These are phyloP conservation scores for Argyrosomus japonicus DNA, from an alignment of 2,113 vertebrate genomes.

Conservation along the genomic window DNA sequence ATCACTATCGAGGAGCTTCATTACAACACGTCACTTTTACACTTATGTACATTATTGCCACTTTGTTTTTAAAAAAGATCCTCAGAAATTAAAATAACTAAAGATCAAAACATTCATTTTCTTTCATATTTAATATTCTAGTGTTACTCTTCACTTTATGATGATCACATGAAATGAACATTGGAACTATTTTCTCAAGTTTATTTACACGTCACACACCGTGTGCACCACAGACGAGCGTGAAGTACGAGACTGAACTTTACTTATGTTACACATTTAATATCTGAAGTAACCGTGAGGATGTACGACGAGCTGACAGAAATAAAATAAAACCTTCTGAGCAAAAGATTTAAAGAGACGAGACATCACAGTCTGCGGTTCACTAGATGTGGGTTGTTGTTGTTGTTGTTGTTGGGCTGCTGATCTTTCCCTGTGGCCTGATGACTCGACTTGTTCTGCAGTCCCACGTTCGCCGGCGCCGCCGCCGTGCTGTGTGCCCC, in stretches of 20 bases:
- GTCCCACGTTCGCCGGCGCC: constrained; percentile 16
- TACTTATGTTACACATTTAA: neutral
- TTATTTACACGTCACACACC: constrained; percentile 2
- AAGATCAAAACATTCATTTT: constrained; percentile 13
- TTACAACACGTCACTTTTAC: constrained; percentile 55
- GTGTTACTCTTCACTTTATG: neutral
- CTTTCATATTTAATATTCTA: neutral
- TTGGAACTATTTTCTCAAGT: constrained; percentile 16
- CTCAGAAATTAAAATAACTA: constrained; percentile 13
- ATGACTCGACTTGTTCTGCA: constrained; percentile 43
- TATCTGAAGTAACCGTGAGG: neutral
- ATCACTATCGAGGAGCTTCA: constrained; percentile 31
- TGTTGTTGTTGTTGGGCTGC: constrained; percentile 64
- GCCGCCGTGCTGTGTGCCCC: constrained; percentile 64
- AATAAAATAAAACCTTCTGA: neutral
- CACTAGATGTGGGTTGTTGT: constrained; percentile 73
- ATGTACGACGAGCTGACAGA: neutral
- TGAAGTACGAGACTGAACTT: neutral
- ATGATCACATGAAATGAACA: constrained; percentile 17
- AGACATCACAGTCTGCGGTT: constrained; percentile 70
- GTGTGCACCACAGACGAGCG: constrained; percentile 43
- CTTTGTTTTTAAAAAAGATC: constrained; percentile 31
- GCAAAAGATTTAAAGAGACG: neutral
- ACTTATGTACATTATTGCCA: constrained; percentile 77
- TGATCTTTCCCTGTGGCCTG: constrained; percentile 44